Conservation (phyloP, 2,113 vertebrate species). For the Eonycteris spelaea region DNA sequence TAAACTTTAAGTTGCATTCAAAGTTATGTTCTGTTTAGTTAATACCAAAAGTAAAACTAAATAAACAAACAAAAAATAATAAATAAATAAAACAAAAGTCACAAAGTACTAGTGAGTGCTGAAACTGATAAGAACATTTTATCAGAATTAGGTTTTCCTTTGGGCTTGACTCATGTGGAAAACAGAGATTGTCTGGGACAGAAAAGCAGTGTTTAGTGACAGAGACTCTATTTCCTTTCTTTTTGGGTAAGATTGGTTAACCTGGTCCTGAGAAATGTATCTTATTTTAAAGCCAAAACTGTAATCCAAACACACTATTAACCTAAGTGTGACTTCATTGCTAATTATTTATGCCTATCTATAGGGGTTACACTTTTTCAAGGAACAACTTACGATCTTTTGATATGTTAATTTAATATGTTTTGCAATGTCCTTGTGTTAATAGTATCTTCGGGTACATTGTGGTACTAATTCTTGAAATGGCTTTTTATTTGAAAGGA, state of each 20-base stretch:
- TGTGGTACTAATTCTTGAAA: slow-evolving; percentile 27
- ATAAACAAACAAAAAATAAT: neutral
- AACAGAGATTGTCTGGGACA: neutral
- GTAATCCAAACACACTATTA: slow-evolving; percentile 42
- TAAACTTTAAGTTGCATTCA: neutral
- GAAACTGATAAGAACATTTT: neutral
- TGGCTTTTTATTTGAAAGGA: neutral
- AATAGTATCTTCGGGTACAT: neutral
- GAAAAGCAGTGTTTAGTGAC: neutral
- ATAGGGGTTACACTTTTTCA: neutral
- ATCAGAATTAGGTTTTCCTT: neutral
- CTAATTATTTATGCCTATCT: slow-evolving; percentile 41
- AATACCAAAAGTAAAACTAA: neutral
- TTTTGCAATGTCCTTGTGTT: slow-evolving; percentile 31
- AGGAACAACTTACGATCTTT: slow-evolving; percentile 25
- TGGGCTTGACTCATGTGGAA: neutral
- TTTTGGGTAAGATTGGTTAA: slow-evolving; percentile 23
- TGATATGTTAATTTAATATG: slow-evolving; percentile 34
- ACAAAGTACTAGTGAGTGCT: neutral
- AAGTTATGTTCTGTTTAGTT: neutral
- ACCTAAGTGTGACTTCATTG: neutral
- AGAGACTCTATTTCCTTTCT: neutral
- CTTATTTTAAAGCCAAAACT: neutral
- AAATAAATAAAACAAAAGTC: neutral
- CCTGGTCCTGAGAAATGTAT: neutral